Evolutionary conservation across 2,888 invertebrate genomes (phyloP).

Genomic region (Pristionchus fissidentatus): DNA sequence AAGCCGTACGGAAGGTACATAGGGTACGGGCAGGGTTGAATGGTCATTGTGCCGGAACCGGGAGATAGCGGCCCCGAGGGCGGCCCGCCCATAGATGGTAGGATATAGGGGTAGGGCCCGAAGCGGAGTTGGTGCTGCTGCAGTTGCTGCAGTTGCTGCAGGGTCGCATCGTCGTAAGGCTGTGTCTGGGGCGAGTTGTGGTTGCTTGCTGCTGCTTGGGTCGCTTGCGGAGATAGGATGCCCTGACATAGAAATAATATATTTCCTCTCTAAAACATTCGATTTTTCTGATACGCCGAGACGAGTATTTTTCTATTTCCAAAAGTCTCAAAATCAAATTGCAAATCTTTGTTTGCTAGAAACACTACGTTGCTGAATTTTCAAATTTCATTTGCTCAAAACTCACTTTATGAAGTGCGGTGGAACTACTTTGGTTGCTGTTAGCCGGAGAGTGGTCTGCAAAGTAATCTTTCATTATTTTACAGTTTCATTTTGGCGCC

Average conservation of each 20-base stretch:
- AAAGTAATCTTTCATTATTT: background rate
- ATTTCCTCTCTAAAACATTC: too few relatives aligned
- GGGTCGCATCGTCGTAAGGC: background rate
- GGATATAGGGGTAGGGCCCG: background rate
- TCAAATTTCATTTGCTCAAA: background rate
- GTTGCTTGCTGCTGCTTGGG: background rate
- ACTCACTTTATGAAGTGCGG: background rate
- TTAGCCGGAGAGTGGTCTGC: background rate
- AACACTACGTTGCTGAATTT: too few relatives aligned
- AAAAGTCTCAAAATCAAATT: too few relatives aligned
- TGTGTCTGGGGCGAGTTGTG: background rate
- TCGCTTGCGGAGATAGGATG: background rate
- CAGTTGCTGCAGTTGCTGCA: background rate
- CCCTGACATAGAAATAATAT: too few relatives aligned
- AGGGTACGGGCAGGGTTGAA: background rate
- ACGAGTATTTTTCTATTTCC: too few relatives aligned
- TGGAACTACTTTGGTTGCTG: conserved; percentile 18
- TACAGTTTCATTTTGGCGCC: background rate
- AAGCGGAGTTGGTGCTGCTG: background rate
- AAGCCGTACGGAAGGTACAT: background rate
- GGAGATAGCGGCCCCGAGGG: background rate
- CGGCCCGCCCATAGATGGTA: conserved; percentile 6
- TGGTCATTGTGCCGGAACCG: background rate
- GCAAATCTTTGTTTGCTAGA: too few relatives aligned
- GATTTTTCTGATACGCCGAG: too few relatives aligned